A percentile compares a stretch with the other conserved stretches of the same genome.
Evolutionary conservation across 1,140 invertebrate species (phyloP).

Genomic region (Heliconius hermathena): DNA sequence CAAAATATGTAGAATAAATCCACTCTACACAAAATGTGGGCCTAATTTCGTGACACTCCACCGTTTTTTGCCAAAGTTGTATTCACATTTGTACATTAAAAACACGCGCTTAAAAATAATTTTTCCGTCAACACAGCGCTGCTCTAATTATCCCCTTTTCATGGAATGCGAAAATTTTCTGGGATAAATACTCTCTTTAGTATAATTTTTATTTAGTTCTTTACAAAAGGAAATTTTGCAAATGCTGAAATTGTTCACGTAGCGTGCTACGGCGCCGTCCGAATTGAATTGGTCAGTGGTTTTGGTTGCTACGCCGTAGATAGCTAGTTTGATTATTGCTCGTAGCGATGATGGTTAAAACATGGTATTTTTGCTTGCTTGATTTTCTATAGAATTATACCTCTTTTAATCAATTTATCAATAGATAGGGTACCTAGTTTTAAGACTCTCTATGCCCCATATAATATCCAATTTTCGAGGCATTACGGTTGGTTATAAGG

Average conservation of each 20-base stretch:
- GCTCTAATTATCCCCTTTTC: slow-evolving; percentile 32
- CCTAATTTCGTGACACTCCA: slow-evolving; percentile 12
- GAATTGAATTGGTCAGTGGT: neutral
- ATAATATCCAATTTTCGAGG: too few relatives aligned
- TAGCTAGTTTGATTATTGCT: neutral
- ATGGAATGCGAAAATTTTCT: slow-evolving; percentile 31
- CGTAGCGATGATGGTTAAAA: neutral
- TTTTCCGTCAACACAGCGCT: slow-evolving; percentile 7
- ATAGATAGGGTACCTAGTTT: neutral
- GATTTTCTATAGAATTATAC: too few relatives aligned
- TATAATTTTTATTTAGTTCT: slow-evolving; percentile 19
- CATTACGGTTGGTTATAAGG: too few relatives aligned
- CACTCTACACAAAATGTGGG: slow-evolving; percentile 1
- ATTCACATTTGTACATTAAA: slow-evolving; percentile 15
- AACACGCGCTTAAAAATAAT: slow-evolving; percentile 17
- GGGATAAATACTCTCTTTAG: slow-evolving; percentile 30
- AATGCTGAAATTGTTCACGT: slow-evolving; percentile 6
- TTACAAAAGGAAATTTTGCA: slow-evolving; percentile 16
- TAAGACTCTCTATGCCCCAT: neutral
- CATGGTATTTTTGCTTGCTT: neutral
- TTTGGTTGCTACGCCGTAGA: neutral
- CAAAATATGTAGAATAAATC: neutral
- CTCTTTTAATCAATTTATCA: too few relatives aligned
- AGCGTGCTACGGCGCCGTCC: neutral
- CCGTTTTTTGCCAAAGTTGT: neutral